phyloP scores from a whole-genome alignment of 2,888 invertebrate species.

The Cistogaster globosa region DNA sequence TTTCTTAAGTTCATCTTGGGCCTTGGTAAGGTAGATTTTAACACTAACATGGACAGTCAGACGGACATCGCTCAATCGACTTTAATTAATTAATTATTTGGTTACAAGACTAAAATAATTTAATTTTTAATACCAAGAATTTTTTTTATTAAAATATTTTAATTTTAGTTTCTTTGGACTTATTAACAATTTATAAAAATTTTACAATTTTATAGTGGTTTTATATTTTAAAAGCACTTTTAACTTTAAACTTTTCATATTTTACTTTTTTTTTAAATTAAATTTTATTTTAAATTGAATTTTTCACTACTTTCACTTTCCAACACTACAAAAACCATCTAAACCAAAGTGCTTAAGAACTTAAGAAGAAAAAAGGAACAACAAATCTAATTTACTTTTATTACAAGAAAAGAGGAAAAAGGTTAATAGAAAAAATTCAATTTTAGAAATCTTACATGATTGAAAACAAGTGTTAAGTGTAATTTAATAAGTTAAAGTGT shows the following conservation, averaged over 20 bases:
- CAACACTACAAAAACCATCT: constrained; percentile 27
- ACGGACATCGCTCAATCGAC: too few species aligned
- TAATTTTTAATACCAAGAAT: too few species aligned
- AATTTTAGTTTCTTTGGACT: background rate
- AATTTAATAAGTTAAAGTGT: constrained; percentile 70
- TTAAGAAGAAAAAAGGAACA: constrained; percentile 7
- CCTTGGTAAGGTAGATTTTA: too few species aligned
- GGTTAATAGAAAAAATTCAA: constrained; percentile 26
- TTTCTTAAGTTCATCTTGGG: too few species aligned
- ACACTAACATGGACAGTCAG: too few species aligned
- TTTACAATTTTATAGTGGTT: background rate
- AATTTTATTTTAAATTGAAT: constrained; percentile 46
- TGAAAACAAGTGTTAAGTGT: constrained; percentile 67
- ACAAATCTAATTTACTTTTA: constrained; percentile 46
- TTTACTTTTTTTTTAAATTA: constrained; percentile 8
- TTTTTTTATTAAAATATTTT: background rate
- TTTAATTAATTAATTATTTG: too few species aligned
- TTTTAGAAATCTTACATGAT: constrained; percentile 52
- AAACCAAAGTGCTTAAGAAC: constrained; percentile 33
- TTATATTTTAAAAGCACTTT: background rate
- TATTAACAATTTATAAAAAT: too few species aligned
- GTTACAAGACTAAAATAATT: too few species aligned
- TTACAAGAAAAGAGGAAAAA: constrained; percentile 7
- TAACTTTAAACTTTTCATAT: background rate
- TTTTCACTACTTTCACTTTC: constrained; percentile 50